These are phyloP conservation scores for Hydrochoerus hydrochaeris DNA, from an alignment of 2,113 vertebrate genomes.

Conservation along the genomic window DNA sequence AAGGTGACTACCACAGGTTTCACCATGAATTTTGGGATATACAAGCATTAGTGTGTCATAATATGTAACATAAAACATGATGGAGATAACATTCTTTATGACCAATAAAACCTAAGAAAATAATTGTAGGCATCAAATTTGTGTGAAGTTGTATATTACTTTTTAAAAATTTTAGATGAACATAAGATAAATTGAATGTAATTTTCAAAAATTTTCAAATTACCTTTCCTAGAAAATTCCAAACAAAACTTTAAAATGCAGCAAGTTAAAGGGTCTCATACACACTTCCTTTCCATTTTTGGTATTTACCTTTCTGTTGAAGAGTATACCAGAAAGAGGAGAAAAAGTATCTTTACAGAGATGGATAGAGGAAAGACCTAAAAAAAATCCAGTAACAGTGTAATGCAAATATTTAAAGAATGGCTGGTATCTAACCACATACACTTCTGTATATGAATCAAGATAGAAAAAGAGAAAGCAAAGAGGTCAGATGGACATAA, in stretches of 20 bases:
- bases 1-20: background rate
- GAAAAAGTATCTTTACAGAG: background rate
- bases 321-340: background rate
- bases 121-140: constrained; percentile 15
- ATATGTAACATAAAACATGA: background rate
- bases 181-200: background rate
- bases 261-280: background rate
- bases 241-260: background rate
- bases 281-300: background rate
- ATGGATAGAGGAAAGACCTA: background rate
- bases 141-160: background rate
- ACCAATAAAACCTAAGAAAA: background rate
- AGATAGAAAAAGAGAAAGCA: background rate
- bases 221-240: background rate
- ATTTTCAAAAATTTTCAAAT: background rate
- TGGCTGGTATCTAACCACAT: background rate
- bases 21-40: background rate
- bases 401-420: background rate
- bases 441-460: background rate
- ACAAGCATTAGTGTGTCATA: background rate
- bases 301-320: background rate
- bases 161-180: background rate
- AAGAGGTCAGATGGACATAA: background rate
- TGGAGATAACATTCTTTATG: background rate
- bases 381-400: background rate